Conservation (phyloP, 2,113 vertebrate genomes). For the Forbesichthys agassizii region DNA sequence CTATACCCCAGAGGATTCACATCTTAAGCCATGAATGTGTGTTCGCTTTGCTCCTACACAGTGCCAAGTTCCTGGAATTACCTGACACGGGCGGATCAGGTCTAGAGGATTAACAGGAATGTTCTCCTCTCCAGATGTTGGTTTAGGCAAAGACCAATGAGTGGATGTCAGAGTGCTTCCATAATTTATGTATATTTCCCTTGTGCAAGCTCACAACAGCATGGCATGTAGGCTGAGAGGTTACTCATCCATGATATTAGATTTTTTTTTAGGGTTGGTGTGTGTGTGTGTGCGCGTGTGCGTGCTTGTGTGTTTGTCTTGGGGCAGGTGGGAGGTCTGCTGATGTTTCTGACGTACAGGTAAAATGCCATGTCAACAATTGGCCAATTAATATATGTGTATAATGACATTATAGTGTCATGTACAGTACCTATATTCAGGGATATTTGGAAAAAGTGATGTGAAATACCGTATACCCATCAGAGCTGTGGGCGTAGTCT, state of each 20-base stretch:
- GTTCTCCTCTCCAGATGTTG: conserved; percentile 49
- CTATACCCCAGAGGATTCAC: conserved; percentile 43
- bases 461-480: no score
- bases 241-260: conserved; percentile 77
- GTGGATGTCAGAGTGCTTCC: conserved; percentile 59
- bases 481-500: no score
- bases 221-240: conserved; percentile 66
- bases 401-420: conserved; percentile 38
- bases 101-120: conserved; percentile 58
- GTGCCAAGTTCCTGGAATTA: conserved; percentile 58
- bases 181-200: conserved; percentile 71
- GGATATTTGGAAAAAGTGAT: no score
- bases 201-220: conserved; percentile 62
- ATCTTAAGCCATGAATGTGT: conserved; percentile 48
- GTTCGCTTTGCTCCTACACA: conserved; percentile 46
- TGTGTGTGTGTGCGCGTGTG: conserved; percentile 19
- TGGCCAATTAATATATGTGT: conserved; percentile 34
- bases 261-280: conserved; percentile 48
- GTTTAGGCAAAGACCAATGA: conserved; percentile 50
- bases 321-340: no score
- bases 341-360: no score
- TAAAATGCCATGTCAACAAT: conserved; percentile 38
- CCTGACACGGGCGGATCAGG: conserved; percentile 52
- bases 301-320: no score
- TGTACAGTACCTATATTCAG: neutral